A percentile compares a stretch with the other conserved stretches of the same genome.
phyloP scores from a whole-genome alignment of 2,113 vertebrate species.

The Oostethus manadensis region DNA sequence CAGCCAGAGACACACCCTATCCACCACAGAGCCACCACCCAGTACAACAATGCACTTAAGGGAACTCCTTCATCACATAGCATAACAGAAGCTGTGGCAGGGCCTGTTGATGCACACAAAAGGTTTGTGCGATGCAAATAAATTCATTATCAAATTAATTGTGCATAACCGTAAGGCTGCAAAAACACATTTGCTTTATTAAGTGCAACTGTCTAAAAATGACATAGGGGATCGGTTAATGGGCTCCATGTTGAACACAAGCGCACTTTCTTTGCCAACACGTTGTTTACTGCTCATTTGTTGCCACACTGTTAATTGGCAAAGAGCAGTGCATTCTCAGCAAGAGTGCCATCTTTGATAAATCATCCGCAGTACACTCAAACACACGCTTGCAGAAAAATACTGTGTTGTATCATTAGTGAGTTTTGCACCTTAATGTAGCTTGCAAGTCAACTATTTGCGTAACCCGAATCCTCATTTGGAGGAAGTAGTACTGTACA shows the following conservation, averaged over 20 bases:
- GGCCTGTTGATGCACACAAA: conserved; percentile 34
- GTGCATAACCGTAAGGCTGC: neutral
- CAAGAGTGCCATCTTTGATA: conserved; percentile 38
- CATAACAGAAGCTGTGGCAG: conserved; percentile 33
- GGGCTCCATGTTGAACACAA: conserved; percentile 14
- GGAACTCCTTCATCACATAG: conserved; percentile 59
- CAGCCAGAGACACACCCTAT: conserved; percentile 71
- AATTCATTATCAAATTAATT: neutral
- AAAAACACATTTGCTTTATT: conserved; percentile 12
- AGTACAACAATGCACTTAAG: conserved; percentile 62
- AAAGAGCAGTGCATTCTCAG: conserved; percentile 29
- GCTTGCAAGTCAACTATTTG: conserved; percentile 53
- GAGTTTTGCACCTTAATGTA: conserved; percentile 13
- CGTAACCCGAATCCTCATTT: conserved; percentile 27
- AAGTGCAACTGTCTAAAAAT: conserved; percentile 12
- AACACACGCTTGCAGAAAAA: conserved; percentile 20
- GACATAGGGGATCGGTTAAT: conserved; percentile 17
- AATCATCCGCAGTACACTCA: conserved; percentile 28
- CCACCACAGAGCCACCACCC: conserved; percentile 55
- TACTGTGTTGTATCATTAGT: conserved; percentile 45
- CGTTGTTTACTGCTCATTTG: conserved; percentile 29
- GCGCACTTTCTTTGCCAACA: conserved; percentile 25
- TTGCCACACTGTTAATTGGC: conserved; percentile 24
- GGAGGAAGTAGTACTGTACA: conserved; percentile 31
- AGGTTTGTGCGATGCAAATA: conserved; percentile 5